These are phyloP conservation scores for Pseudopipra pipra DNA, from an alignment of 2,113 vertebrate genomes.

Conservation along the genomic window DNA sequence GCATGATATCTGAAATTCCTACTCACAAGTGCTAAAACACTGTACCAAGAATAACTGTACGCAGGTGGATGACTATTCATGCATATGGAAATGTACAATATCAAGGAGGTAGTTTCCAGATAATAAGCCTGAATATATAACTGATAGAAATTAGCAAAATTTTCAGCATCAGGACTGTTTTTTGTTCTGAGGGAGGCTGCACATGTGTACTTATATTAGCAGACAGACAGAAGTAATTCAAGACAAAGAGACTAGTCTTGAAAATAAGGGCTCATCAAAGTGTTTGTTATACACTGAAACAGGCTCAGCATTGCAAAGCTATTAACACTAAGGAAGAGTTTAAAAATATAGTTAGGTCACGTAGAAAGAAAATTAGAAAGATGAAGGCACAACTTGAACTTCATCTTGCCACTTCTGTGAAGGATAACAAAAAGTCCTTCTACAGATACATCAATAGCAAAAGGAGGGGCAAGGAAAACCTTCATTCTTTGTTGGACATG, in stretches of 20 bases:
- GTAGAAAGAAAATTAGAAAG: too few species aligned
- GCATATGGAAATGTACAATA: conserved; percentile 33
- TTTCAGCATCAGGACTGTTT: background rate
- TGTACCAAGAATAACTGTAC: conserved; percentile 5
- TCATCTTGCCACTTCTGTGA: too few species aligned
- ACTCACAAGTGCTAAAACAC: background rate
- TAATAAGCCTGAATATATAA: conserved; percentile 22
- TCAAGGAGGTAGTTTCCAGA: conserved; percentile 1
- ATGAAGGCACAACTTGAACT: too few species aligned
- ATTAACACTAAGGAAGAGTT: background rate
- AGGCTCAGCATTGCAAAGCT: background rate
- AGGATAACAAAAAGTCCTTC: too few species aligned
- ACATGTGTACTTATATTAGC: conserved; percentile 22
- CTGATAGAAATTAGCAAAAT: background rate
- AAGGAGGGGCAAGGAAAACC: too few species aligned
- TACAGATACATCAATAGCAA: too few species aligned
- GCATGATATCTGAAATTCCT: conserved; percentile 22
- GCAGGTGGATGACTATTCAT: conserved; percentile 45
- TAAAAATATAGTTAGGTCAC: too few species aligned
- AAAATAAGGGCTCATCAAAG: conserved; percentile 31
- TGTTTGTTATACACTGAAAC: conserved; percentile 1
- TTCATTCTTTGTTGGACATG: too few species aligned
- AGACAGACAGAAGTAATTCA: conserved; percentile 21
- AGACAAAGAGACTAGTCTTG: background rate
- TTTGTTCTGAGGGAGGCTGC: background rate